Evolutionary conservation across 2,888 invertebrate genomes (phyloP).

Genomic region (Autographa gamma): DNA sequence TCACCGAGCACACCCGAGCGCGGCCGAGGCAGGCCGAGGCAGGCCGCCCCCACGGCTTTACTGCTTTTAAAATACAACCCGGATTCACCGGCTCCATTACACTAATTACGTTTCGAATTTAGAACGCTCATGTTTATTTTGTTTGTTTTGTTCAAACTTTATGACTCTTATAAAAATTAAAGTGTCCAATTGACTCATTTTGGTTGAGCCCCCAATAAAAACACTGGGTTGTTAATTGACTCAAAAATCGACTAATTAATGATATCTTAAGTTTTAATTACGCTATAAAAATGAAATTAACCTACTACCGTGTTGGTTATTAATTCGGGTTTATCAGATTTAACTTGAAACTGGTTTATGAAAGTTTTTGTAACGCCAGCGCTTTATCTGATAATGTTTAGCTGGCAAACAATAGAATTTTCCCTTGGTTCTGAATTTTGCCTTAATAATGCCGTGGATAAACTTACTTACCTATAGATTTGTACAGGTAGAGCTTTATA

Average conservation of each 20-base stretch:
- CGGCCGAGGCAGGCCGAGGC: constrained; percentile 35
- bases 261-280: constrained; percentile 65
- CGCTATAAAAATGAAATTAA: constrained; percentile 57
- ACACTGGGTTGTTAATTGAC: constrained; percentile 64
- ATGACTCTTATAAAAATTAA: constrained; percentile 67
- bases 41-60: constrained; percentile 64
- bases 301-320: constrained; percentile 53
- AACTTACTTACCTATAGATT: neutral
- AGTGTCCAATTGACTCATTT: constrained; percentile 67
- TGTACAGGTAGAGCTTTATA: constrained; percentile 30
- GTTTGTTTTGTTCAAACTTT: constrained; percentile 63
- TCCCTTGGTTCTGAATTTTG: constrained; percentile 31
- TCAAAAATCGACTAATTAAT: constrained; percentile 71
- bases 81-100: constrained; percentile 77
- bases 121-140: constrained; percentile 69
- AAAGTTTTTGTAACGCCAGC: constrained; percentile 39
- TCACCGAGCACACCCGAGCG: constrained; percentile 67
- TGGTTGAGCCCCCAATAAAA: constrained; percentile 61
- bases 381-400: constrained; percentile 30
- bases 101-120: constrained; percentile 79
- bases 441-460: constrained; percentile 5
- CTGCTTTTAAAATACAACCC: constrained; percentile 69
- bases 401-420: constrained; percentile 28
- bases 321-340: constrained; percentile 56
- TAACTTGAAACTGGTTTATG: constrained; percentile 47